These are phyloP conservation scores for Cephalophus harveyi DNA, from an alignment of 2,113 vertebrate genomes.

Conservation along the genomic window DNA sequence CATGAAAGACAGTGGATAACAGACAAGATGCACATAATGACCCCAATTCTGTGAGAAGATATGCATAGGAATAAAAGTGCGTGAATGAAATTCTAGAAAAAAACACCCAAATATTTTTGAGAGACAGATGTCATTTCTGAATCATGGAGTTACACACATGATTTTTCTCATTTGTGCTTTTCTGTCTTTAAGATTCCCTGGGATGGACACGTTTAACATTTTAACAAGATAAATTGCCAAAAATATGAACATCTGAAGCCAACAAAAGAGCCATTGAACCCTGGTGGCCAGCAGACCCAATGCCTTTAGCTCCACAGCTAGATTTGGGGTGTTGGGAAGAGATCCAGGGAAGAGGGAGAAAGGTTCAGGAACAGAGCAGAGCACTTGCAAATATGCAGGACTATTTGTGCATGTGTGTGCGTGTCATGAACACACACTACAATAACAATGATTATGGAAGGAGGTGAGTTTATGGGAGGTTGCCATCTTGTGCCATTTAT, in stretches of 20 bases:
- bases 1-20: not conserved
- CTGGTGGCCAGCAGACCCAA: not conserved
- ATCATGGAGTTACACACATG: fast-evolving
- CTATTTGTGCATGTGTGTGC: not conserved
- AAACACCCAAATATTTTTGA: not conserved
- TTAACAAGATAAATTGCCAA: not conserved
- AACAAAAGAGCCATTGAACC: not conserved
- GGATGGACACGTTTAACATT: fast-evolving
- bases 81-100: not conserved
- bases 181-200: not conserved
- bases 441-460: fast-evolving
- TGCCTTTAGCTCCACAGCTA: too few relatives aligned
- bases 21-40: not conserved
- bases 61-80: not conserved
- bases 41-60: not conserved
- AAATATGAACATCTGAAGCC: not conserved
- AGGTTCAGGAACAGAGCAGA: fast-evolving
- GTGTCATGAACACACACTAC: too few relatives aligned
- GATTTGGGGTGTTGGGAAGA: not conserved
- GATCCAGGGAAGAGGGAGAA: fast-evolving
- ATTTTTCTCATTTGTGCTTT: not conserved
- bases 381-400: fast-evolving
- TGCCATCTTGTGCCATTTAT: not conserved
- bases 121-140: not conserved
- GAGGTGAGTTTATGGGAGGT: too few relatives aligned